Evolutionary conservation across 2,888 invertebrate species (phyloP), one percentile per base, ranked within the genome.

Genomic region (Phengaris alcon): DNA sequence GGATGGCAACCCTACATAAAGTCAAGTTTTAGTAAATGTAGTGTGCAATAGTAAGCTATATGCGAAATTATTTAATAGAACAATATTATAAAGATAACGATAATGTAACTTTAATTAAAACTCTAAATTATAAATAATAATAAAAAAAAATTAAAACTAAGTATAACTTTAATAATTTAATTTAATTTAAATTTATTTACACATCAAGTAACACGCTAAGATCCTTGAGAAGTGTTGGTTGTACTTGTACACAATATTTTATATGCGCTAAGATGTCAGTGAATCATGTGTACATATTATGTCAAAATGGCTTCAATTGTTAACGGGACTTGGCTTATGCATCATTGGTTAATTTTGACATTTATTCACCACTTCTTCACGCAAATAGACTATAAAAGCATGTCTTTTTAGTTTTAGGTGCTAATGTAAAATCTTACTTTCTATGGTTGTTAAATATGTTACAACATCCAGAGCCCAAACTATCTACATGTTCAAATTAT

Each of bases 401-500:
- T 72, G 72, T 22, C 12, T 54, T 52, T 35, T 52, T 35, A 72
- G 52, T 70, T 64, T 64, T 2, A 35, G 13, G 70, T 70, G 51
- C 51, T 70, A 46, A 48, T 9, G 51, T 15, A 22, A 15, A 52
- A 72, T 54, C 15, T 54, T 22, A 72, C 35, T 52, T 52, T 74
- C 46, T 51, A 59, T 57, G 69, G 57, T 46, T 54, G 73, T 73
- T 72, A 73, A 79, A 64, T 70, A 76, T 64, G 64, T 72, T 77
- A 75, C 64, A 74, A 74, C 55, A 75, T 76, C 75, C 75, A 75
- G 75, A 76, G 69, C 15, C 35, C 44, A 69, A 74, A 76, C 80
- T 81, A 82, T 78, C 79, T 80, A 81, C 78, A 79, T 78, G 79
- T 81, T 79, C 77, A 81, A 85, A 82, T 82, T 79, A 82, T 86